Base-by-base conservation (phyloP, 2,797 vertebrate species). In the Girardinus metallicus region DNA sequence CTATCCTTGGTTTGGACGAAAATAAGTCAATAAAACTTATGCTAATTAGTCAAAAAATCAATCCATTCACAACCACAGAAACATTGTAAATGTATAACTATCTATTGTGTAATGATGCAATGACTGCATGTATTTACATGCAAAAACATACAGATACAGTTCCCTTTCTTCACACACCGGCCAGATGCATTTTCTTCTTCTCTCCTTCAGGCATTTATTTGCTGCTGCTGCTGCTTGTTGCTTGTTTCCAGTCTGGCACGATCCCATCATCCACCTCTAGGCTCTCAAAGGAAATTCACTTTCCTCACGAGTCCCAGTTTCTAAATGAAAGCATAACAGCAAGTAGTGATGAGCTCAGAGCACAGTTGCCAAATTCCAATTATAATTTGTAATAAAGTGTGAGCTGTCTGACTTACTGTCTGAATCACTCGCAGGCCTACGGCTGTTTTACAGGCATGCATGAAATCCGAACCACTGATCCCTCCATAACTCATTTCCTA, bases 301-400 rank as follows among this genome's bases (percentile, higher is more conserved):
- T 71, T 71, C 26, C 47, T 77, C 64, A 51, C 43, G 18, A 78
- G 39, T 47, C n/a, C 11, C 11, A 26, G 53, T 78, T 5, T 62
- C 43, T 36, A 62, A 60, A 73, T 36, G 57, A 62, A 78, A 73
- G 34, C 29, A 26, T 41, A 70, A 36, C 43, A 26, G 39, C 18
- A 31, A 51, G 16, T 26, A 72, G 39, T 57, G 39, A 72, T 57
- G 77, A 78, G 77, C 68, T 44, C 36, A 18, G 51, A 78, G 68
- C 29, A 3, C n/a, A 46, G 39, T 71, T 44, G 21, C 53, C 68
- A 47, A 36, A 71, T 73, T 78, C 70, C 77, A 79, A 71, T 72
- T 72, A 71, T 29, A 57, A 34, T 72, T 43, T 55, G 49, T 60
- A 55, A 73, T 57, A 70, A 60, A 57, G 68, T 43, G 41, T 78